Base-by-base conservation (phyloP, 2,113 vertebrate genomes). In the Apodemus sylvaticus region DNA sequence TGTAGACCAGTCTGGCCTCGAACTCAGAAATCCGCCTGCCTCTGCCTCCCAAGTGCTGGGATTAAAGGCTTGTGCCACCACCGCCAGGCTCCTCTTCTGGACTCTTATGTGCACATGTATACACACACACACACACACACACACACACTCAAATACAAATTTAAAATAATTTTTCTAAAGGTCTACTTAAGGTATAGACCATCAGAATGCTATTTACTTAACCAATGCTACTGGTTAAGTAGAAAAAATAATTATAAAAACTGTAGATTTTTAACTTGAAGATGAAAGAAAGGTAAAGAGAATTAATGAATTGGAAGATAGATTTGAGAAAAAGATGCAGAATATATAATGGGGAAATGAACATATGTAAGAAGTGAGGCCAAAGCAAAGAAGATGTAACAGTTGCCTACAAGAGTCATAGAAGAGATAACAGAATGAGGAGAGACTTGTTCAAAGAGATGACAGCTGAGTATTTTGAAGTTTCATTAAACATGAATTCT, bases 181-280 rank as follows among this genome's bases (percentile, higher is more conserved):
- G 11, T 31, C 48, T 34, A 34, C 1, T 55, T 3, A 76, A 19
- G 64, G 48, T 29, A 39, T 24, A 93, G 60, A 77, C 51, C 7
- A 76, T 0, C 70, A 76, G 12, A 42, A 14, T 86, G 34, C 36
- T n/a, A 70, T 29, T 71, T 71, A 31, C 66, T 73, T 76, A 55
- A 76, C 22, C 42, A 83, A 17, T 87, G 55, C 60, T 86, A 62
- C 10, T 89, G 88, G n/a, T 81, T 22, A 82, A 81, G 22, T 86
- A 39, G 71, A 81, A 87, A 62, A 97, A 90, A 81, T 20, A 92
- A 90, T 55, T 42, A 17, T 92, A 86, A 76, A 70, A 36, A 74
- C 70, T n/a, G 16, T 88, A 20, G 34, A 66, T 74, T 3, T 13
- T 82, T 97, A 31, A 55, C 51, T 90, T 82, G 29, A n/a, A 92